Base-by-base conservation (phyloP, 2,113 vertebrate genomes). In the Atrichornis clamosus region DNA sequence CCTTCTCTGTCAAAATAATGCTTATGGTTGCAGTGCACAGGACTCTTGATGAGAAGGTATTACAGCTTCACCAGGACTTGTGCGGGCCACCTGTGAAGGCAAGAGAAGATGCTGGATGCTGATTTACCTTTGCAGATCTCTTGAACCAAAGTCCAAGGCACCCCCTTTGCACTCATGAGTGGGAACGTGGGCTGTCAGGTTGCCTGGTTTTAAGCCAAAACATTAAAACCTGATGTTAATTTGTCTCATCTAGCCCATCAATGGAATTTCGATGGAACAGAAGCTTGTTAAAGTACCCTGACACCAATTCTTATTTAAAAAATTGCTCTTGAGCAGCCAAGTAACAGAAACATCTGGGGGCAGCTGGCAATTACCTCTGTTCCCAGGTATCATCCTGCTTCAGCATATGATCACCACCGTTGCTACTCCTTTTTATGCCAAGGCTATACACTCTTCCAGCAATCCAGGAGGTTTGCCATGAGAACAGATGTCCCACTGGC, bases 31-130 rank as follows among this genome's bases (percentile, higher is more conserved):
- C 30, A 11, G 3, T 9, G 5, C 10, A 16, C 7, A 15, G n/a
- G 33, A 7, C 10, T 26, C 21, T 9, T 11, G 37, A 13, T 16
- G 33, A 27, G n/a, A 2, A 1, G 32, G 39, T 28, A 4, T 20
- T 24, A 18, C 18, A 62, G 26, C 63, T 39, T 35, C 21, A 7
- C n/a, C 33, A 26, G 50, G 6, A 3, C 5, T 20, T 23, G n/a
- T 41, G 24, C 15, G 14, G 77, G 20, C 14, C 7, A 6, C 39
- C 23, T 0, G 0, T 2, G 35, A 37, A 28, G 56, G 11, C 5
- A 27, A 26, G 16, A 75, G 32, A 18, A 49, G 13, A 28, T 32
- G 32, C 13, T 23, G 44, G n/a, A 13, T 2, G 2, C 15, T 9
- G 11, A 11, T 30, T 42, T 52, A 2, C 55, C 41, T 81, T 13